Percentiles rank a stretch among this genome's conserved stretches.
Evolutionary conservation across 1,140 invertebrate genomes (phyloP).

Genomic region (Eumeta japonica): DNA sequence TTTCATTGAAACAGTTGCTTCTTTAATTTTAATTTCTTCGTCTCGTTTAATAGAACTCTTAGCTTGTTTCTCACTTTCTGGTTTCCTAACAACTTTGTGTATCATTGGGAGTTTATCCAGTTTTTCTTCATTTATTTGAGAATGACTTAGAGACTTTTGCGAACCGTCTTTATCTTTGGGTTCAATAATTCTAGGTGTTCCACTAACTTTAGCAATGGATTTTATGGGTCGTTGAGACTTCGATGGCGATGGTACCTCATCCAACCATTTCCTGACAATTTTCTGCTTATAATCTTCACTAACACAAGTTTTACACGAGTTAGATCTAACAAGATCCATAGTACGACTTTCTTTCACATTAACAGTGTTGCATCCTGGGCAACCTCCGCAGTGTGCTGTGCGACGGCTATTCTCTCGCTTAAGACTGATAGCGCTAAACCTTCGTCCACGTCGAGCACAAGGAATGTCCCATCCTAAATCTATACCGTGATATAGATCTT

Average conservation of each 20-base stretch:
- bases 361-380: conserved; percentile 62
- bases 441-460: conserved; percentile 38
- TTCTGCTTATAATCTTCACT: conserved; percentile 58
- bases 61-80: no score
- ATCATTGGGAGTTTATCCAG: conserved; percentile 1
- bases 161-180: conserved; percentile 22
- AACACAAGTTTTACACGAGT: conserved; percentile 55
- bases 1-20: conserved; percentile 19
- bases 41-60: no score
- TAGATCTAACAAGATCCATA: conserved; percentile 33
- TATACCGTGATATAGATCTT: conserved; percentile 58
- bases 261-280: conserved; percentile 68
- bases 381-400: conserved; percentile 60
- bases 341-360: conserved; percentile 32
- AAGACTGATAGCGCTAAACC: conserved; percentile 51
- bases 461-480: conserved; percentile 52
- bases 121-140: conserved; percentile 3
- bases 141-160: not conserved
- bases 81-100: no score
- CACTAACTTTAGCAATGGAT: conserved; percentile 47
- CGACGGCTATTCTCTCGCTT: conserved; percentile 60
- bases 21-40: conserved; percentile 17
- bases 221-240: conserved; percentile 23
- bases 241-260: conserved; percentile 63
- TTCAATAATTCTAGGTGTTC: conserved; percentile 43